Conservation (phyloP, 2,113 vertebrate genomes). For the Thalassarche chlororhynchos region DNA sequence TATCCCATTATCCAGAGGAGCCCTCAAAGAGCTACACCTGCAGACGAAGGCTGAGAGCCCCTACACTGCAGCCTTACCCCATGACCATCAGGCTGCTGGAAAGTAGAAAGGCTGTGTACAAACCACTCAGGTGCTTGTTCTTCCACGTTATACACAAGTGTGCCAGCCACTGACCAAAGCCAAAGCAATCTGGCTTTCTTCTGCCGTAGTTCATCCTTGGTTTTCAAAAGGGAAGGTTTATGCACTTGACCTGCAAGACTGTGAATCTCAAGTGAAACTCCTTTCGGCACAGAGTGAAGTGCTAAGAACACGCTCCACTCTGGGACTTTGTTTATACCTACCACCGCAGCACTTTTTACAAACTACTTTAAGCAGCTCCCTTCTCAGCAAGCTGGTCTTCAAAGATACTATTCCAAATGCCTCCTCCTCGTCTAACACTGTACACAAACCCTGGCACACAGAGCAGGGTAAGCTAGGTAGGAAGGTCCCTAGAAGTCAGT, state of each 20-base stretch:
- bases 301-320: neutral
- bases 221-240: neutral
- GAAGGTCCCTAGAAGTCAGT: neutral
- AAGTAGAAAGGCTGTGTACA: neutral
- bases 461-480: neutral
- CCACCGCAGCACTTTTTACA: neutral
- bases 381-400: neutral
- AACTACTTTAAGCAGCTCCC: neutral
- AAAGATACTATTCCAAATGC: neutral
- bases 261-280: neutral
- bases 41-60: neutral
- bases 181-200: neutral
- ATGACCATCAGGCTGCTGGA: neutral
- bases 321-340: neutral
- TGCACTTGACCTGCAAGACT: neutral
- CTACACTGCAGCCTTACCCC: neutral
- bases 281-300: neutral
- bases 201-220: neutral
- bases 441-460: neutral
- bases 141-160: fast-evolving
- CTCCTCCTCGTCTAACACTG: neutral
- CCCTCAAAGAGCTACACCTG: neutral
- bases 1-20: neutral
- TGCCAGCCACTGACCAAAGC: neutral
- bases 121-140: neutral